Evolutionary conservation across 2,888 invertebrate genomes (phyloP).

Genomic region (Phalera bucephala): DNA sequence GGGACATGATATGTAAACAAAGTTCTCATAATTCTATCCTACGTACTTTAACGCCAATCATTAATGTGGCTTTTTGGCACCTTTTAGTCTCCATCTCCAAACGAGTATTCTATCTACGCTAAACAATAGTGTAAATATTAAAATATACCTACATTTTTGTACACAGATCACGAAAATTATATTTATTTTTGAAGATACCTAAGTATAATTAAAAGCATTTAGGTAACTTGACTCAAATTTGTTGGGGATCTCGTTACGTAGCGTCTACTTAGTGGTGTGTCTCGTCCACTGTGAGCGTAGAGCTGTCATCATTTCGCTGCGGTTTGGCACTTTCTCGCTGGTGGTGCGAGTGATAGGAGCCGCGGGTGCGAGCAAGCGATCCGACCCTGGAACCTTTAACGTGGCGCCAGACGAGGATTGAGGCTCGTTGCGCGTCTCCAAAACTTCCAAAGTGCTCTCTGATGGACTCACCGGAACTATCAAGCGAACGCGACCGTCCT

Average conservation of each 20-base stretch:
- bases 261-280: conserved; percentile 90
- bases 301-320: conserved; percentile 93
- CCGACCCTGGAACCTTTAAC: conserved; percentile 77
- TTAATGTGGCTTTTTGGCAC: conserved; percentile 47
- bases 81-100: conserved; percentile 41
- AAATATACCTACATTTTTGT: conserved; percentile 28
- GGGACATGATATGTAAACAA: conserved; percentile 47
- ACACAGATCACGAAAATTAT: conserved; percentile 26
- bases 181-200: conserved; percentile 25
- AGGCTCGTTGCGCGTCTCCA: conserved; percentile 45
- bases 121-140: conserved; percentile 24
- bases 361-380: conserved; percentile 77
- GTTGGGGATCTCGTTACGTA: conserved; percentile 4
- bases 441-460: conserved; percentile 58
- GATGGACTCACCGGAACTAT: conserved; percentile 85
- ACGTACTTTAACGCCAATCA: conserved; percentile 30
- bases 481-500: conserved; percentile 84
- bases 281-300: conserved; percentile 93
- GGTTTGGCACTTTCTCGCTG: conserved; percentile 93
- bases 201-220: conserved; percentile 31
- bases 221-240: conserved; percentile 49
- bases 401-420: conserved; percentile 67
- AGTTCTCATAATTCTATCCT: conserved; percentile 30
- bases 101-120: conserved; percentile 27
- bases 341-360: conserved; percentile 89